Evolutionary conservation across 2,113 vertebrate genomes (phyloP), one percentile per base, ranked within the genome.

Genomic region (Melospiza melodia): DNA sequence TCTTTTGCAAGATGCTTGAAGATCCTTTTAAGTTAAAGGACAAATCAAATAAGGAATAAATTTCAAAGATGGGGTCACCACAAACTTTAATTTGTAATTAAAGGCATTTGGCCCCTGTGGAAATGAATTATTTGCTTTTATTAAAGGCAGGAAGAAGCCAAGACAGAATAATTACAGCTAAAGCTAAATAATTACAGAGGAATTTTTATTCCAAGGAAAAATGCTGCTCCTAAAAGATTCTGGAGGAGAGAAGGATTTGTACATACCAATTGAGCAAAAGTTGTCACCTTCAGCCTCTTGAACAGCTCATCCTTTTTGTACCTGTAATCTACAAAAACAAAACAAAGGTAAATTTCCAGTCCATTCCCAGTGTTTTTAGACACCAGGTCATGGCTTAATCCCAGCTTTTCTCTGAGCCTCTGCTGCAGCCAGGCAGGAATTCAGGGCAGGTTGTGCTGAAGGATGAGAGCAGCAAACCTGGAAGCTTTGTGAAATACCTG

Each of bases 281-380:
- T 99, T 6, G 99, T 98, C 90, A 99, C 99, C 93, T 99, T 99
- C 37, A 99, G 97, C 79, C 99, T 98, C 93, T 99, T 99, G 89
- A 99, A 99, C 83, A 99, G 98, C 95, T 99, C 99, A 43, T 98
- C 99, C 96, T 99, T 99, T 97, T 97, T 99, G 59, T 99, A 99
- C n/a, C 99, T 99, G 97, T 99, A 99, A 98, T 99, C 99, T 96
- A 73, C 72, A 94, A 95, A 80, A 59, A 94, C 7, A 95, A 84
- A 95, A 74, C 37, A 88, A 83, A 91, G 1, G 39, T 89, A 1
- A 78, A 62, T 87, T 91, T 54, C 10, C 55, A 69, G 41, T 3
- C 73, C 37, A 52, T 69, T 44, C 37, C 37, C 37, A 37, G 37
- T 37, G 37, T 37, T 24, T 35, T 30, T 9, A 46, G 66, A 28